phyloP scores from a whole-genome alignment of 2,888 invertebrate species.

The Drosophila ezoana region DNA sequence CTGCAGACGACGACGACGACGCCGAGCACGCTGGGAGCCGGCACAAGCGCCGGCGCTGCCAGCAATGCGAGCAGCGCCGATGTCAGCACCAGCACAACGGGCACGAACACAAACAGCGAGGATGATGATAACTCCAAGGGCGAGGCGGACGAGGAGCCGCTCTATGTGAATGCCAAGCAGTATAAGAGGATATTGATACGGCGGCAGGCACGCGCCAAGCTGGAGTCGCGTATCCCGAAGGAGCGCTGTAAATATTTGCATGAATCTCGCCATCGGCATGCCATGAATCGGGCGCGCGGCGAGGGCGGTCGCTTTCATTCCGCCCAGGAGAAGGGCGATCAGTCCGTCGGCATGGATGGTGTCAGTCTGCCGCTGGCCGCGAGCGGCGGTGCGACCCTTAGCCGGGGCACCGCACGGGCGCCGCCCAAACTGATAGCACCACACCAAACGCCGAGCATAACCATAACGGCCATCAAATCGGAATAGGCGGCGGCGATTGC shows the following conservation, averaged over 20 bases:
- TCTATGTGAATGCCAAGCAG: slow-evolving; percentile 99
- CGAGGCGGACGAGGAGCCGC: slow-evolving; percentile 93
- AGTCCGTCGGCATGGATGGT: slow-evolving; percentile 49
- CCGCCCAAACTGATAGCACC: slow-evolving; percentile 84
- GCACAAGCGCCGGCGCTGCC: slow-evolving; percentile 12
- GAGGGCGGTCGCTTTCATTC: slow-evolving; percentile 98
- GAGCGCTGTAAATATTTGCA: slow-evolving; percentile 99
- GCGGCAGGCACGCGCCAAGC: slow-evolving; percentile 96
- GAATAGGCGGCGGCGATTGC: slow-evolving; percentile 45
- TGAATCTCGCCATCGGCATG: slow-evolving; percentile 97
- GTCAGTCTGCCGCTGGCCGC: slow-evolving; percentile 53
- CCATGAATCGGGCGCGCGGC: slow-evolving; percentile 98
- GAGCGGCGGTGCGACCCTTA: slow-evolving; percentile 63
- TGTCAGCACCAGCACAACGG: slow-evolving; percentile 67
- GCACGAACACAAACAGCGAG: slow-evolving; percentile 71
- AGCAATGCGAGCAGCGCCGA: slow-evolving; percentile 51
- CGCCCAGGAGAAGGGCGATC: slow-evolving; percentile 83
- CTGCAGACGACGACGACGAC: slow-evolving; percentile 18
- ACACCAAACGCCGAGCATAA: slow-evolving; percentile 83
- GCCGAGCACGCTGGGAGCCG: slow-evolving; percentile 1
- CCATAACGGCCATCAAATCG: slow-evolving; percentile 83
- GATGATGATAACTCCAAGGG: slow-evolving; percentile 78
- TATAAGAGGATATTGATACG: slow-evolving; percentile 98
- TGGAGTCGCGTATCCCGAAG: slow-evolving; percentile 98
- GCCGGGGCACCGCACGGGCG: slow-evolving; percentile 68